phyloP scores from a whole-genome alignment of 2,113 vertebrate genomes.

The Lepus americanus region DNA sequence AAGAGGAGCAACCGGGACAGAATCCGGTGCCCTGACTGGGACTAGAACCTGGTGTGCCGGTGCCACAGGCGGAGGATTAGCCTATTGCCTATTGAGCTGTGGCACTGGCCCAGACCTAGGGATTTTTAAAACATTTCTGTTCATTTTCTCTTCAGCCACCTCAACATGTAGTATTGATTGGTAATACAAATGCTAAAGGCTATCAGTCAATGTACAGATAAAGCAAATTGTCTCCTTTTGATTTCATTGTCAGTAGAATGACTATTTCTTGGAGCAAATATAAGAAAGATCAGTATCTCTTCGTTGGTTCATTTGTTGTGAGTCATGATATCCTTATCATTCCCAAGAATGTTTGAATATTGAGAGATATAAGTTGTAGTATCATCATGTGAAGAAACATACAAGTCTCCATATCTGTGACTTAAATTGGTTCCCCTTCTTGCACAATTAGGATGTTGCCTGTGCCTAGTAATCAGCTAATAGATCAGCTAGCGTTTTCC shows the following conservation, averaged over 20 bases:
- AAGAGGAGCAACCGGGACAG: too few relatives aligned
- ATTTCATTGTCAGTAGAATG: background rate
- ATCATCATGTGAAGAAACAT: background rate
- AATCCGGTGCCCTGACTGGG: too few relatives aligned
- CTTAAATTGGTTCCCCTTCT: background rate
- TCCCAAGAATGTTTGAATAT: background rate
- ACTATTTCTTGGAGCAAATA: constrained; percentile 1
- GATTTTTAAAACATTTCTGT: background rate
- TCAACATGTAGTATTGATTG: background rate
- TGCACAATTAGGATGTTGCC: background rate
- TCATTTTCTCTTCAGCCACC: background rate
- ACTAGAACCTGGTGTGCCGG: too few relatives aligned
- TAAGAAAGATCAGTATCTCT: constrained; percentile 31
- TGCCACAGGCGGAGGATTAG: too few relatives aligned
- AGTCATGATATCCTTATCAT: background rate
- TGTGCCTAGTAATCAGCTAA: background rate
- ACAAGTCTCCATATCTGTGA: background rate
- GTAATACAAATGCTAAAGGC: constrained; percentile 13
- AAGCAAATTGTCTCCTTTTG: constrained; percentile 21
- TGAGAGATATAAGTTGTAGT: background rate
- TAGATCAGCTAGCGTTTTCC: background rate
- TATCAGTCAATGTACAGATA: background rate
- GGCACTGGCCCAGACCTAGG: background rate
- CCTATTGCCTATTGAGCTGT: too few relatives aligned
- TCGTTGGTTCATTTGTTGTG: background rate